Conservation (phyloP, 1,140 invertebrate species). For the Monomorium pharaonis region DNA sequence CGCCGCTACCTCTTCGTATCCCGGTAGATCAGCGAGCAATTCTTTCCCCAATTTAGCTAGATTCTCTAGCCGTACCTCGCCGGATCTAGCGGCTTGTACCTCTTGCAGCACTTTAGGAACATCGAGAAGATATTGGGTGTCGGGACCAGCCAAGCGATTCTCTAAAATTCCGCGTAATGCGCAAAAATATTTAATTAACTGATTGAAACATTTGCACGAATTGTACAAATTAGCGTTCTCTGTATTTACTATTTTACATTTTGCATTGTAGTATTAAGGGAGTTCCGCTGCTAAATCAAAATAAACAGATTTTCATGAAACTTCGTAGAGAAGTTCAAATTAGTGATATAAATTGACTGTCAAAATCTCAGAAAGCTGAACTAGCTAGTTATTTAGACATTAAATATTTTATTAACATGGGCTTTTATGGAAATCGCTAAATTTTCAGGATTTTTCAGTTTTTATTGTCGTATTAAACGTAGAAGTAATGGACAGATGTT, state of each 20-base stretch:
- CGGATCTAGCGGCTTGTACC: slow-evolving; percentile 79
- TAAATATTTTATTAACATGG: too few species aligned
- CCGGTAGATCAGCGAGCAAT: slow-evolving; percentile 80
- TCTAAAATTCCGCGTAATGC: slow-evolving; percentile 63
- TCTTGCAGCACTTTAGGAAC: slow-evolving; percentile 80
- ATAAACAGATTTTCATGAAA: too few species aligned
- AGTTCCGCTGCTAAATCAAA: too few species aligned
- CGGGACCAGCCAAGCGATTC: slow-evolving; percentile 74
- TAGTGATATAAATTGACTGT: too few species aligned
- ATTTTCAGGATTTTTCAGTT: too few species aligned
- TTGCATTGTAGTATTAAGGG: not conserved
- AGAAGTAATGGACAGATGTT: too few species aligned
- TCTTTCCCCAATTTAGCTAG: slow-evolving; percentile 79
- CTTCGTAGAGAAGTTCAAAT: too few species aligned
- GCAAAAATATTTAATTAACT: not conserved
- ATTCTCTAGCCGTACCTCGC: slow-evolving; percentile 78
- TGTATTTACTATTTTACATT: not conserved
- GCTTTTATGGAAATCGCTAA: too few species aligned
- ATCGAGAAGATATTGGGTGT: slow-evolving; percentile 79
- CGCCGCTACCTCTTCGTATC: slow-evolving; percentile 75
- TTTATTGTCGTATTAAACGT: too few species aligned
- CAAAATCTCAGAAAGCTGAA: too few species aligned
- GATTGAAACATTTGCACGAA: not conserved
- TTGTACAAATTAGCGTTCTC: not conserved
- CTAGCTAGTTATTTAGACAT: too few species aligned